phyloP scores from a whole-genome alignment of 2,113 vertebrate genomes.

The Corythornis cristatus region DNA sequence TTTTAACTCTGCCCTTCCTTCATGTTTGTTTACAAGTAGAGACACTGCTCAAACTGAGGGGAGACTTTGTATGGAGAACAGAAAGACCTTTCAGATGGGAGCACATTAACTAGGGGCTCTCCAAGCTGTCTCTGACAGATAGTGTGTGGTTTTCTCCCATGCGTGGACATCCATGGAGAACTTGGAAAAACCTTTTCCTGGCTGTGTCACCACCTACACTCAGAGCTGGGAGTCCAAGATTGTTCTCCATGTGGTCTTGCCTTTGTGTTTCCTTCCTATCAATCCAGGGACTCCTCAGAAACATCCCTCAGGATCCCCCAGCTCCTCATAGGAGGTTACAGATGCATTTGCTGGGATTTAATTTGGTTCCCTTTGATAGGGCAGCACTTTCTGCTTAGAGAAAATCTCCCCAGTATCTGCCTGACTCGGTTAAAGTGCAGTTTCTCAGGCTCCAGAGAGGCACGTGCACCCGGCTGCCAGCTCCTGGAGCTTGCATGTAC shows the following conservation, averaged over 20 bases:
- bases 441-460: conserved; percentile 6
- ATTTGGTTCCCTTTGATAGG: background rate
- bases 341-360: background rate
- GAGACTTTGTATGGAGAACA: background rate
- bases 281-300: background rate
- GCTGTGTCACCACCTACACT: background rate
- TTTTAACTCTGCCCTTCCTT: background rate
- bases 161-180: background rate
- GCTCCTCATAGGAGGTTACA: background rate
- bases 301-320: background rate
- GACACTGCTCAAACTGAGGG: background rate
- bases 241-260: background rate
- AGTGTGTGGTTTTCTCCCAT: background rate
- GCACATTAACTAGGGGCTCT: background rate
- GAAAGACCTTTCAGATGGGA: conserved; percentile 17
- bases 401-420: background rate
- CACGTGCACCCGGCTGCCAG: background rate
- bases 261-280: background rate
- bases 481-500: background rate
- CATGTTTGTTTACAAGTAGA: conserved; percentile 34
- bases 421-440: background rate
- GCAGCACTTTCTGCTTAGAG: background rate
- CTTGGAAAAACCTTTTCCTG: background rate
- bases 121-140: conserved; percentile 22
- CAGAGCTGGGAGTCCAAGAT: background rate